Evolutionary conservation across 1,140 invertebrate species (phyloP), one percentile per base, ranked within the genome.

Genomic region (Drosophila sp.): DNA sequence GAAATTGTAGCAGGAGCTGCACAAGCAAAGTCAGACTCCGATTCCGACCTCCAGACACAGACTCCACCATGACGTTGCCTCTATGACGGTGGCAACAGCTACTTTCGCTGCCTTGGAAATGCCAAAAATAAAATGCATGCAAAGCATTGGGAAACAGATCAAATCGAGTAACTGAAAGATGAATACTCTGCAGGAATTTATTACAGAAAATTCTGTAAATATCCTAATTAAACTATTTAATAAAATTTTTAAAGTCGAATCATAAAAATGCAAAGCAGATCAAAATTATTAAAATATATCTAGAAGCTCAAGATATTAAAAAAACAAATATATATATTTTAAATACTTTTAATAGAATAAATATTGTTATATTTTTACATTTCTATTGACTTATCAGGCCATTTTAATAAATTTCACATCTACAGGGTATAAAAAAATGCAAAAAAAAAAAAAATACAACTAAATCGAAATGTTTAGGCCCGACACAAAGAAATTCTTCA

Each of bases 81-180:
- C 64, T 58, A 69, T 56, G 72, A 9, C 67, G 45, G 18, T 56
- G 53, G 40, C 27, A 51, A 14, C 40, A 21, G 21, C 79, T 58
- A 83, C 80, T 83, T 83, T 83, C 80, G 80, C 80, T 83, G 73
- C 59, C 56, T 72, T 56, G 57, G 50, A 64, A 61, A 70, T 63
- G 72, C 50, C 76, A 18, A 45, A 34, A 50, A 41, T n/a, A 58
- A 40, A 51, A 41, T 61, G 48, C 34, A 70, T 27, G 66, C 46
- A 48, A 43, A 25, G 27, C 36, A 46, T 25, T 2, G 25, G 7
- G 2, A 43, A 43, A 73, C 73, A 69, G 16, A 13, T 67, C 13
- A 34, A 36, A 18, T 38, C 16, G 8, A 53, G 8, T 36, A 36
- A 32, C 32, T n/a, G 38, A 7, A 13, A 29, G 43, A 9, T 25